phyloP scores from a whole-genome alignment of 2,113 vertebrate species.

The Emberiza fucata region DNA sequence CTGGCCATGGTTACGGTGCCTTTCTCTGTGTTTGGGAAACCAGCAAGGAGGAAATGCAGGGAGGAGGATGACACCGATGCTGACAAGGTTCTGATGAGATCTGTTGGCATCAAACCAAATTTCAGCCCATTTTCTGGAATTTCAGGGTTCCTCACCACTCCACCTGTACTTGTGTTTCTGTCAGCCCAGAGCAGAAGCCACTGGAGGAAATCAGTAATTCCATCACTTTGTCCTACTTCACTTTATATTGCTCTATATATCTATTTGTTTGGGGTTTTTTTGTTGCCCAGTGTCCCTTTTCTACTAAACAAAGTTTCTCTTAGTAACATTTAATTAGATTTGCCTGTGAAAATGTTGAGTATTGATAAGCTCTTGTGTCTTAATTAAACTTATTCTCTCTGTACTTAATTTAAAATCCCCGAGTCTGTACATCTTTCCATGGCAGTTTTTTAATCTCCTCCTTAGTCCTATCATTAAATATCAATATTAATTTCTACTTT shows the following conservation, averaged over 20 bases:
- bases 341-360: background rate
- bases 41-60: fast-evolving
- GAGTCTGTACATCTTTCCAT: background rate
- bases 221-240: background rate
- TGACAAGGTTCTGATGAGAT: background rate
- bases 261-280: background rate
- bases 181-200: background rate
- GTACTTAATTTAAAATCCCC: background rate
- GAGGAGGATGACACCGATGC: background rate
- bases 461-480: fast-evolving
- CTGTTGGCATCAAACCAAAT: background rate
- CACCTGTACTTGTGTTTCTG: background rate
- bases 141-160: background rate
- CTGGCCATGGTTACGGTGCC: background rate
- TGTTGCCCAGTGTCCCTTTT: background rate
- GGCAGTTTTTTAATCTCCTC: background rate
- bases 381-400: background rate
- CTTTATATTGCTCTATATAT: background rate
- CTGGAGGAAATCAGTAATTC: background rate
- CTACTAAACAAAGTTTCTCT: background rate
- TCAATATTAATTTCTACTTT: background rate
- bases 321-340: background rate
- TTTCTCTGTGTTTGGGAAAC: background rate
- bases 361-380: background rate
- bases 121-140: background rate